These are phyloP conservation scores for Tipula vernalis DNA, from an alignment of 2,888 invertebrate species.

Conservation along the genomic window DNA sequence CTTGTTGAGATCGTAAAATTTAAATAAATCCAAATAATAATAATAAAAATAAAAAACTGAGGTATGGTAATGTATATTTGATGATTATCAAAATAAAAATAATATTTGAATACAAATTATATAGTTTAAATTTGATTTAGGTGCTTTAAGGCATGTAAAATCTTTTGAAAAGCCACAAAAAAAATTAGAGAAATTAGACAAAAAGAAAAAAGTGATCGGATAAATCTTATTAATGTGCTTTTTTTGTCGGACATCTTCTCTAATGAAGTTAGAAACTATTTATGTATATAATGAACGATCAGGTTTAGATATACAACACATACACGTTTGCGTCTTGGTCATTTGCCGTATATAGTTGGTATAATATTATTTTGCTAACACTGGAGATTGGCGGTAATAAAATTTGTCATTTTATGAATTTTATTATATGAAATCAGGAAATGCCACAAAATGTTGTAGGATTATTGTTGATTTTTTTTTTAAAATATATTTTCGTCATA, in stretches of 20 bases:
- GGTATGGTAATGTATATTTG: background rate
- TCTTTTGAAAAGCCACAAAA: background rate
- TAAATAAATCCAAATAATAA: background rate
- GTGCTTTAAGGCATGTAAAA: background rate
- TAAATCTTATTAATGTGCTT: background rate
- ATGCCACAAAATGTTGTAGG: background rate
- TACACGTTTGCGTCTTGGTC: background rate
- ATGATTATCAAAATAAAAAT: background rate
- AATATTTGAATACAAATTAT: background rate
- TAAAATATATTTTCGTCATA: background rate
- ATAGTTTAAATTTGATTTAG: background rate
- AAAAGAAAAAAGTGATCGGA: background rate
- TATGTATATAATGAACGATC: background rate
- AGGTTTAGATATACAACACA: background rate
- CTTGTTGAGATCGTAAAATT: conserved; percentile 4
- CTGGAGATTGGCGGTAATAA: background rate
- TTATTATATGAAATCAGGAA: background rate
- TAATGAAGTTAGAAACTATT: background rate
- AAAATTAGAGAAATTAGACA: background rate
- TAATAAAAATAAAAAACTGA: background rate
- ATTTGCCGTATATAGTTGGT: background rate
- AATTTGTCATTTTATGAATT: background rate
- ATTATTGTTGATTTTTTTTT: background rate
- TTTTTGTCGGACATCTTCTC: background rate
- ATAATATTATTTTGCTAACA: background rate